Base-by-base conservation (phyloP, 2,797 vertebrate genomes). In the Eulemur rubriventer region DNA sequence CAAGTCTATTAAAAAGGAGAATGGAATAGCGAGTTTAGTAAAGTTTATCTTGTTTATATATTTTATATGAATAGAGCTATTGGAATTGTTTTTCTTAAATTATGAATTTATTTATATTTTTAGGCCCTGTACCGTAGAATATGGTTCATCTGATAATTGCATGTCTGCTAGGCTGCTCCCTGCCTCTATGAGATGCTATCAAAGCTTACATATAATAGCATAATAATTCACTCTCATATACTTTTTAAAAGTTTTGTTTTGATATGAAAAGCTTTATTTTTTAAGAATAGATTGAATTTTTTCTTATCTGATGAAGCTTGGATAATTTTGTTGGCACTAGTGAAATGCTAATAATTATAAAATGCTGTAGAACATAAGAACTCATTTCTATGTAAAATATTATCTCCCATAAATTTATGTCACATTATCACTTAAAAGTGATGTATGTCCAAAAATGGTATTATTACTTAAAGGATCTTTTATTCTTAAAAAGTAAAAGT, bases 71-170 rank as follows among this genome's bases (percentile, higher is more conserved):
- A 80, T 97, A 81, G 93, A 26, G 33, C 7, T 90, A 43, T 80
- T 16, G 70, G 72, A 85, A 79, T 90, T 76, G 1, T 65, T 73
- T 92, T 97, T 88, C 30, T 57, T 87, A 94, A 89, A 94, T 70
- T 92, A 73, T 57, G 13, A n/a, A 67, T 78, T 94, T 92, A 7
- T 92, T 87, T 79, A 33, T 91, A 12, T 43, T 65, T 93, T 89
- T 61, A 78, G 41, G 9, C 12, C 33, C 28, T 91, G 7, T 81
- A 3, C 89, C 35, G 92, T 92, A 92, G 30, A 96, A 30, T 87
- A 46, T 78, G 10, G 1, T 92, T 95, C n/a, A 72, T 46, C 57
- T 69, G 24, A 90, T 81, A 78, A 12, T 69, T n/a, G 4, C 20
- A 46, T 89, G 55, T 20, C 41, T 82, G 8, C 33, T 75, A 22